A percentile compares a stretch with the other conserved stretches of the same genome.
These are phyloP conservation scores for Salvelinus namaycush DNA, from an alignment of 2,113 vertebrate species.

Conservation along the genomic window DNA sequence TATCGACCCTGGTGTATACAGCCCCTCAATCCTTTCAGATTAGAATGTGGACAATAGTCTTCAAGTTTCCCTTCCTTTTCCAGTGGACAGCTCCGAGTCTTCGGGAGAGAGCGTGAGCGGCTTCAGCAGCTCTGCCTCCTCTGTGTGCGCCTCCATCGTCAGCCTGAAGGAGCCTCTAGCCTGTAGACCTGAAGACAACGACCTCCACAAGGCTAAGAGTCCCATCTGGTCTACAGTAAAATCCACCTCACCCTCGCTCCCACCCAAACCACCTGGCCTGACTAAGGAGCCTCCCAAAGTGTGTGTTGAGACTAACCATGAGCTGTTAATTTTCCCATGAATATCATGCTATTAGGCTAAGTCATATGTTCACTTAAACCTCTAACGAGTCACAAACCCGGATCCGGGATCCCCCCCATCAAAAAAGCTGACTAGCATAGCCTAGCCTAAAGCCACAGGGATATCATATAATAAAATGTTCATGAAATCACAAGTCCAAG, in stretches of 20 bases:
- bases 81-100: conserved; percentile 77
- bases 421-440: no score
- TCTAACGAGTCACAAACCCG: no score
- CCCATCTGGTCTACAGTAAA: conserved; percentile 28
- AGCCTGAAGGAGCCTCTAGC: conserved; percentile 39
- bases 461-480: no score
- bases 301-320: not conserved
- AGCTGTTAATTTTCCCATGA: not conserved
- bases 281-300: conserved; percentile 48
- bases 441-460: no score
- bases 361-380: no score
- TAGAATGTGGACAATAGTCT: not conserved
- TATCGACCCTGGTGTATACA: no score
- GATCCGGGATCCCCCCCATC: no score
- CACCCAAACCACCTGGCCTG: conserved; percentile 34
- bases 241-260: conserved; percentile 10
- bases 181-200: conserved; percentile 12
- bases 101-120: conserved; percentile 75
- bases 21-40: no score
- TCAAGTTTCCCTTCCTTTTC: conserved; percentile 14
- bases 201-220: conserved; percentile 17
- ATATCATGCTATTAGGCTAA: no score
- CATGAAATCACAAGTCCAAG: no score
- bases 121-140: conserved; percentile 67
- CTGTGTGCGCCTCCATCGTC: conserved; percentile 40